Evolutionary conservation across 2,113 vertebrate species (phyloP).

Genomic region (Apteryx mantelli): DNA sequence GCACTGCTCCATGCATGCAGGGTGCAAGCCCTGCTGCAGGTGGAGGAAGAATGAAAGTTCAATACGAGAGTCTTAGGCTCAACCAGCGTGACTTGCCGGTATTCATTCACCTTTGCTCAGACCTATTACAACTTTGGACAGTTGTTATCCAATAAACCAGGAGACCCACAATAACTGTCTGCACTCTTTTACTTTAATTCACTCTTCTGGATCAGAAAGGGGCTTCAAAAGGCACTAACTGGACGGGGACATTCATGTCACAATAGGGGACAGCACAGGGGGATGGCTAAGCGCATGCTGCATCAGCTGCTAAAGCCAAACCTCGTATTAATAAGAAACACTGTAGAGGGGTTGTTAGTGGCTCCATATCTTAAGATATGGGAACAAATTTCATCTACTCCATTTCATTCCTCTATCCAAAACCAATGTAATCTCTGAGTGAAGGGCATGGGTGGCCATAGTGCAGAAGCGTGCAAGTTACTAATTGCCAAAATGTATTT

Average conservation of each 20-base stretch:
- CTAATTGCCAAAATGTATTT: neutral
- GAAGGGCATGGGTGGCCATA: neutral
- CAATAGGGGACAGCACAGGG: neutral
- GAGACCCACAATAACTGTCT: neutral
- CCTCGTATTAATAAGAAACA: neutral
- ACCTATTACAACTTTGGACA: neutral
- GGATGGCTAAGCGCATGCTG: neutral
- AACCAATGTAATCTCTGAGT: neutral
- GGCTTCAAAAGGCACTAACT: neutral
- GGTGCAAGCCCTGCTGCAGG: neutral
- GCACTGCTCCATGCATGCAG: neutral
- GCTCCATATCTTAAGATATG: neutral
- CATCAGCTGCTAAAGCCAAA: neutral
- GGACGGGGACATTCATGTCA: neutral
- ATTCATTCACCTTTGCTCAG: neutral
- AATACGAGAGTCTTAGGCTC: neutral
- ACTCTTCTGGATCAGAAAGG: neutral
- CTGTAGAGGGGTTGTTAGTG: neutral
- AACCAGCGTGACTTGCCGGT: neutral
- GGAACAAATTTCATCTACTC: neutral
- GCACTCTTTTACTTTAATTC: neutral
- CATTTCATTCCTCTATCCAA: neutral
- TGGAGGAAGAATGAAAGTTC: neutral
- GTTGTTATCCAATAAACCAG: neutral
- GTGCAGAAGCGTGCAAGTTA: neutral